phyloP scores from a whole-genome alignment of 2,888 invertebrate species.

The Drosophila lutescens region DNA sequence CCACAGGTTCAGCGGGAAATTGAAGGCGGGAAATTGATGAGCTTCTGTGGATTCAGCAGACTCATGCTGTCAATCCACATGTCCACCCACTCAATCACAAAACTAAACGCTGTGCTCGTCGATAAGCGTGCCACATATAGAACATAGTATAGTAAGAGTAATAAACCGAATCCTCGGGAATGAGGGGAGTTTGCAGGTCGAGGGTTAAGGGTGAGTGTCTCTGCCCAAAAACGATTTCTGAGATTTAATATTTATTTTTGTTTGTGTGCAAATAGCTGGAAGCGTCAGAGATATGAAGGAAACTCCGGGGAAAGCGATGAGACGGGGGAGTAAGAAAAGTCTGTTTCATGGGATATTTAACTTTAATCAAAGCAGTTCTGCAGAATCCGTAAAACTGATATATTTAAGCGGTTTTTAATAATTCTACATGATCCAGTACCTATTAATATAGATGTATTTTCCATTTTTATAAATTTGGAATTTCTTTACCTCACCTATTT shows the following conservation, averaged over 20 bases:
- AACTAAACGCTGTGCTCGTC: conserved; percentile 72
- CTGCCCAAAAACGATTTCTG: conserved; percentile 68
- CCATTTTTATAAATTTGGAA: no score
- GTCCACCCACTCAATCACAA: conserved; percentile 78
- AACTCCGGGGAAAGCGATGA: not conserved
- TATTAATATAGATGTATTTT: no score
- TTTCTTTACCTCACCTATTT: no score
- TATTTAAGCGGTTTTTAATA: not conserved
- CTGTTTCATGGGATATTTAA: not conserved
- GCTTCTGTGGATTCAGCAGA: conserved; percentile 78
- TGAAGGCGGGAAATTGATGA: conserved; percentile 30
- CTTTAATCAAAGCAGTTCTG: conserved; percentile 1
- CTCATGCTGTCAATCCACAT: conserved; percentile 82
- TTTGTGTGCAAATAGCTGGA: conserved; percentile 82
- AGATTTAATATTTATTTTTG: conserved; percentile 79
- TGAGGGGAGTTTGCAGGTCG: conserved; percentile 9
- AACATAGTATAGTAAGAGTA: conserved; percentile 16
- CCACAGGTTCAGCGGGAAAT: conserved; percentile 8
- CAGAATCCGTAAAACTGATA: not conserved
- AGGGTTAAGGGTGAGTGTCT: conserved; percentile 28
- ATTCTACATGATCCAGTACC: no score
- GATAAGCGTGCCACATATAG: conserved; percentile 71
- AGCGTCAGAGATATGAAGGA: conserved; percentile 66
- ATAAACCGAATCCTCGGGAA: conserved; percentile 27
- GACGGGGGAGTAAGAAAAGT: conserved; percentile 4